These are phyloP conservation scores for Crocuta crocuta DNA, from an alignment of 2,113 vertebrate genomes.

Conservation along the genomic window DNA sequence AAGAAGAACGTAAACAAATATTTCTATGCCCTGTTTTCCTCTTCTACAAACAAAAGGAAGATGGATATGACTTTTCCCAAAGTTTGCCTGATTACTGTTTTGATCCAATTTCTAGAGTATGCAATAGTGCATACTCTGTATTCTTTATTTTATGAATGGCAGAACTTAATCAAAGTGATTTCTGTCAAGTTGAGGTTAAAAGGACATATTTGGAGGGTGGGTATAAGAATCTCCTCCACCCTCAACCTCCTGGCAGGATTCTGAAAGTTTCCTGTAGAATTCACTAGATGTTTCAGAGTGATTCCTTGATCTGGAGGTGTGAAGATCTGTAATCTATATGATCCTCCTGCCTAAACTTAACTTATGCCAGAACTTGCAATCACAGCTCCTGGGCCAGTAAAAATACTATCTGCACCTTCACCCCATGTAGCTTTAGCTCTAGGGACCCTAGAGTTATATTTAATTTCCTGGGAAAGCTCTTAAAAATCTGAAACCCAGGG, in stretches of 20 bases:
- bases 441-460: not conserved
- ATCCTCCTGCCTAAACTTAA: conserved; percentile 46
- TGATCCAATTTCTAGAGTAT: conserved; percentile 5
- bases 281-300: conserved; percentile 33
- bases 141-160: conserved; percentile 11
- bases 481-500: not conserved
- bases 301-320: conserved; percentile 34
- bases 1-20: not conserved
- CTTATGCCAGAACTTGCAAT: conserved; percentile 13
- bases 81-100: not conserved
- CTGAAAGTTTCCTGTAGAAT: conserved; percentile 44
- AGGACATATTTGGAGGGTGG: not conserved
- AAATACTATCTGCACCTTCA: not conserved
- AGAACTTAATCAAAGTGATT: conserved; percentile 53
- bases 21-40: not conserved
- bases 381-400: not conserved
- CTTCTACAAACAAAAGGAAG: conserved; percentile 14
- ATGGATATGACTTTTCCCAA: not conserved
- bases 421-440: not conserved
- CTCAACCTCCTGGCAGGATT: conserved; percentile 11
- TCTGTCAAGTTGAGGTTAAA: conserved; percentile 65
- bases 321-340: conserved; percentile 54
- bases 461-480: not conserved
- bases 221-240: not conserved
- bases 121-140: not conserved